A percentile compares a stretch with the other conserved stretches of the same genome.
Evolutionary conservation across 2,797 vertebrate genomes (phyloP).

Genomic region (Sibirionetta formosa): DNA sequence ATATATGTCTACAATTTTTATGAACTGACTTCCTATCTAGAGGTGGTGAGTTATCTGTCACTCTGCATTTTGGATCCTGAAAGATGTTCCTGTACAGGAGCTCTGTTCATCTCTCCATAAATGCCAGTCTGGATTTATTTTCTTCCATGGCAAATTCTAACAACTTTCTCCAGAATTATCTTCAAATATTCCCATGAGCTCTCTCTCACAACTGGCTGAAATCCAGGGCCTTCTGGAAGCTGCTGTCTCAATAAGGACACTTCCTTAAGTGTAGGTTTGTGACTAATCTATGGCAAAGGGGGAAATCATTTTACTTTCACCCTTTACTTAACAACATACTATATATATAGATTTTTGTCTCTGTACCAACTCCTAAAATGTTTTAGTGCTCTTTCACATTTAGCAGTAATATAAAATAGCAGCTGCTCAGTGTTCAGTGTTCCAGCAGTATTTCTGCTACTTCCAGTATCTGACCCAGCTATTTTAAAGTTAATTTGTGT

Average conservation of each 20-base stretch:
- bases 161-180: background rate
- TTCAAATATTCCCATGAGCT: background rate
- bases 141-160: background rate
- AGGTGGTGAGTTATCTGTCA: background rate
- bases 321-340: background rate
- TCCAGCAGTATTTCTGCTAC: background rate
- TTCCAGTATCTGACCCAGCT: background rate
- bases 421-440: background rate
- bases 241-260: slow-evolving; percentile 3
- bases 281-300: background rate
- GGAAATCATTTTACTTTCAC: background rate
- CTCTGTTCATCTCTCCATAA: background rate
- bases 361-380: background rate
- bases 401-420: slow-evolving; percentile 33
- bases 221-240: slow-evolving; percentile 19
- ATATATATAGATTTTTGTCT: background rate
- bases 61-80: background rate
- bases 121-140: background rate
- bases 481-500: background rate
- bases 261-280: background rate
- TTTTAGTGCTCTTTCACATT: slow-evolving; percentile 8
- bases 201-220: background rate
- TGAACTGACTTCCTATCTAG: background rate
- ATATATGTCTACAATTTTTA: background rate
- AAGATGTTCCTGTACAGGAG: background rate